Evolutionary conservation across 1,140 invertebrate species (phyloP).

Genomic region (Euborellia annulipes): DNA sequence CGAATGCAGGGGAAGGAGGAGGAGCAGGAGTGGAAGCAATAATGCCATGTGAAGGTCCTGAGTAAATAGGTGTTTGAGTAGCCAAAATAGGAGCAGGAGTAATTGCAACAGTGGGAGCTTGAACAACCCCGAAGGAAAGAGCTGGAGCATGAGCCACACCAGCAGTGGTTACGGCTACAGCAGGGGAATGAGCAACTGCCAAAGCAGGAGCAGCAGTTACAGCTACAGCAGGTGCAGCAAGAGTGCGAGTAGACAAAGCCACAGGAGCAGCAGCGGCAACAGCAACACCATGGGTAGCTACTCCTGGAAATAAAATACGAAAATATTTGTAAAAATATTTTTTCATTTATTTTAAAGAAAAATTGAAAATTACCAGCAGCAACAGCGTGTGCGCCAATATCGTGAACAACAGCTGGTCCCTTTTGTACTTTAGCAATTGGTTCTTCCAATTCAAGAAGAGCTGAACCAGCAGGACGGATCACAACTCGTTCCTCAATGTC

Average conservation of each 20-base stretch:
- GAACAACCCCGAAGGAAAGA: constrained; percentile 12
- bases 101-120: constrained; percentile 14
- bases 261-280: neutral
- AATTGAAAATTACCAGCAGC: neutral
- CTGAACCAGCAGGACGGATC: constrained; percentile 42
- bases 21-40: constrained; percentile 2
- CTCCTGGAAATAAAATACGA: too few relatives aligned
- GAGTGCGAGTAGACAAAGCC: neutral
- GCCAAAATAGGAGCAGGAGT: constrained; percentile 13
- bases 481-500: constrained; percentile 45
- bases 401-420: constrained; percentile 30
- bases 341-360: neutral
- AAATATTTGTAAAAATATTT: too few relatives aligned
- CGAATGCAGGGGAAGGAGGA: constrained; percentile 8
- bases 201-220: constrained; percentile 6
- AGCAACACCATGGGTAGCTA: constrained; percentile 16
- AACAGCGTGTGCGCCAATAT: too few relatives aligned
- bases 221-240: constrained; percentile 11
- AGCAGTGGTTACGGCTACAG: constrained; percentile 15
- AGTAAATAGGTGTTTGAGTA: too few relatives aligned
- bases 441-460: constrained; percentile 40
- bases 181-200: constrained; percentile 16
- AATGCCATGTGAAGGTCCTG: too few relatives aligned
- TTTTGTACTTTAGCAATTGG: constrained; percentile 39
- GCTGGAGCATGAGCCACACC: constrained; percentile 10